These are phyloP conservation scores for Cydia amplana DNA, from an alignment of 1,140 invertebrate species.

Conservation along the genomic window DNA sequence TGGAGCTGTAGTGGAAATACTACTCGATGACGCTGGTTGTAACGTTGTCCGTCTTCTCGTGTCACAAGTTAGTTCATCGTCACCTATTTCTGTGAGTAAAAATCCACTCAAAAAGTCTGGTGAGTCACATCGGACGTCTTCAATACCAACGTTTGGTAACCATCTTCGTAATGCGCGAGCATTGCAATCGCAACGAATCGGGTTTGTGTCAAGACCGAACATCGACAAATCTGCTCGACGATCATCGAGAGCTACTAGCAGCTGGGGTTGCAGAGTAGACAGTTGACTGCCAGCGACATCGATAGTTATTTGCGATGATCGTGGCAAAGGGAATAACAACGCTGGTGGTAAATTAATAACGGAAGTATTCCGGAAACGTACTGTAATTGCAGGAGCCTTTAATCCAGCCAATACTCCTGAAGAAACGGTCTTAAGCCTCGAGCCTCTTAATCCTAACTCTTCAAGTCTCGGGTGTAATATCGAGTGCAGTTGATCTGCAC, in stretches of 20 bases:
- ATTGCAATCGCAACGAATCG: conserved; percentile 92
- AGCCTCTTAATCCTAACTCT: conserved; percentile 87
- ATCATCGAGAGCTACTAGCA: conserved; percentile 89
- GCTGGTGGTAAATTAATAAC: conserved; percentile 87
- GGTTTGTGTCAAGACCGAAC: conserved; percentile 86
- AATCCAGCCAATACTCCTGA: conserved; percentile 91
- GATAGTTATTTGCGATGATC: conserved; percentile 89
- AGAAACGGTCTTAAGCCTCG: conserved; percentile 87
- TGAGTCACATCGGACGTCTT: conserved; percentile 82
- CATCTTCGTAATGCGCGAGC: conserved; percentile 88
- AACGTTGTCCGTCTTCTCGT: conserved; percentile 80
- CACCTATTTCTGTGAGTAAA: conserved; percentile 86
- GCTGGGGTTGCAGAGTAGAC: conserved; percentile 85
- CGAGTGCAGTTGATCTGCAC: conserved; percentile 89
- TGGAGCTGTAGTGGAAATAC: conserved; percentile 67
- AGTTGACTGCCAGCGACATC: conserved; percentile 90
- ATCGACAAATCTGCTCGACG: conserved; percentile 86
- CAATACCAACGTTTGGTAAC: conserved; percentile 83
- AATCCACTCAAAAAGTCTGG: conserved; percentile 85
- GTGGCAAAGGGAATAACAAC: conserved; percentile 92
- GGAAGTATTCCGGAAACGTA: conserved; percentile 90
- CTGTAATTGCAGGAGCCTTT: conserved; percentile 84
- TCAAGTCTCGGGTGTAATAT: conserved; percentile 89
- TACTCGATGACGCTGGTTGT: conserved; percentile 71
- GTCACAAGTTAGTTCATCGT: conserved; percentile 90